Evolutionary conservation across 2,888 invertebrate species (phyloP), one percentile per base, ranked within the genome.

Genomic region (Thalpophila matura): DNA sequence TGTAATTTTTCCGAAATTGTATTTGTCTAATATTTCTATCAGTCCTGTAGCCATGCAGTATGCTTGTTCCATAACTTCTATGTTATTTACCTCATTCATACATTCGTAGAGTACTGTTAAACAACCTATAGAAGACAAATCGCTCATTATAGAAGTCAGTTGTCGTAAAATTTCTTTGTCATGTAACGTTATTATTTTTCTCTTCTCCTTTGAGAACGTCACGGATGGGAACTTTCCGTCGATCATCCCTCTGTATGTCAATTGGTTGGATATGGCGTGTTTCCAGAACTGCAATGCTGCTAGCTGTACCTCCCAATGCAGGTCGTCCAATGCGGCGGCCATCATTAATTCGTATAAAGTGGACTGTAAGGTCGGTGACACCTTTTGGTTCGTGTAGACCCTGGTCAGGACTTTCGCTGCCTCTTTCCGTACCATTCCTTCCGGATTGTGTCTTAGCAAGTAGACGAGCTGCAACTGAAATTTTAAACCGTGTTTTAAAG

Each of bases 241-340:
- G 14, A 97, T 95, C 96, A 97, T 97, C 35, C 97, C 97, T 86
- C 82, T 77, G 35, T 86, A 57, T 2, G 74, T 68, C 1, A 87
- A 64, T n/a, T 96, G 95, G 3, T 94, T 95, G 22, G 93, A 90
- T 37, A 97, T 96, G 14, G 96, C 96, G 45, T 95, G 89, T 45
- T 95, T 92, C 97, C 97, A 97, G 77, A 96, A 97, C 47, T 92
- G 85, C 1, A 97, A 80, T 0, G 97, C 96, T 51, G 95, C 96
- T 1, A 96, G 88, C 87, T 97, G 97, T 0, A 97, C 97, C 87
- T 97, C 97, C 97, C 97, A 97, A 80, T 97, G 96, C 12, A 97
- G 89, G 88, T 97, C 97, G 12, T 95, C 91, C 0, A 96, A 91
- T 0, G 96, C 96, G 0, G 96, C 96, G 42, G 93, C 89, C 4